These are phyloP conservation scores for Orthosia cruda DNA, from an alignment of 2,888 invertebrate genomes.

Conservation along the genomic window DNA sequence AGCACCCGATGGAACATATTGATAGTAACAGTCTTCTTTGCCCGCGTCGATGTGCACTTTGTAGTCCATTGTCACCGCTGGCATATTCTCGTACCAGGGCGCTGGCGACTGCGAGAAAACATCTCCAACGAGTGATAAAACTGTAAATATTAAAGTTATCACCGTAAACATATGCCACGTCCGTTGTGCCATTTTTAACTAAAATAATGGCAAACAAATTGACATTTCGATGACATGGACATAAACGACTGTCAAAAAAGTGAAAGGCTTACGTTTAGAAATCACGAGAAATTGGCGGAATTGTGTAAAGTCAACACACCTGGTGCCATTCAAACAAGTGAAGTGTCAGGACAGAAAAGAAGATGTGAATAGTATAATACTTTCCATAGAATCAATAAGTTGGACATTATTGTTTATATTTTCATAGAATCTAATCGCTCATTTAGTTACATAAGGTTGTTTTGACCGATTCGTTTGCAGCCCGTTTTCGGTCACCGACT, in stretches of 20 bases:
- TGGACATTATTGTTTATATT: neutral
- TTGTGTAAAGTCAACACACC: too few relatives aligned
- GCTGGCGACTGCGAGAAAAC: slow-evolving; percentile 91
- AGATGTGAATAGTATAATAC: too few relatives aligned
- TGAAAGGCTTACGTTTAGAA: slow-evolving; percentile 44
- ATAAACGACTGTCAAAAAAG: slow-evolving; percentile 41
- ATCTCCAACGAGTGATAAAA: slow-evolving; percentile 89
- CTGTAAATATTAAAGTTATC: slow-evolving; percentile 87
- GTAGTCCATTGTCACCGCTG: slow-evolving; percentile 98
- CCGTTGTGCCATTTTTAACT: slow-evolving; percentile 87
- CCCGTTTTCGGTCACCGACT: too few relatives aligned
- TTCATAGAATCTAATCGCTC: neutral
- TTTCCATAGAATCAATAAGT: neutral
- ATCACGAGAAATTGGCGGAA: neutral
- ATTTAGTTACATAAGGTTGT: too few relatives aligned
- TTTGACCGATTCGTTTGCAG: too few relatives aligned
- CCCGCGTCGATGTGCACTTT: slow-evolving; percentile 99
- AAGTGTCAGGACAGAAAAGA: too few relatives aligned
- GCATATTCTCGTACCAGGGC: slow-evolving; percentile 97
- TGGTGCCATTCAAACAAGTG: too few relatives aligned
- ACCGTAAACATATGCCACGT: slow-evolving; percentile 91
- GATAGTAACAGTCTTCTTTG: slow-evolving; percentile 98
- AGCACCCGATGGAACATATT: slow-evolving; percentile 97
- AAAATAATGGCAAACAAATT: slow-evolving; percentile 53
- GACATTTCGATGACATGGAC: slow-evolving; percentile 57